Evolutionary conservation across 2,888 invertebrate species (phyloP), one percentile per base, ranked within the genome.

Genomic region (Pandemis heparana): DNA sequence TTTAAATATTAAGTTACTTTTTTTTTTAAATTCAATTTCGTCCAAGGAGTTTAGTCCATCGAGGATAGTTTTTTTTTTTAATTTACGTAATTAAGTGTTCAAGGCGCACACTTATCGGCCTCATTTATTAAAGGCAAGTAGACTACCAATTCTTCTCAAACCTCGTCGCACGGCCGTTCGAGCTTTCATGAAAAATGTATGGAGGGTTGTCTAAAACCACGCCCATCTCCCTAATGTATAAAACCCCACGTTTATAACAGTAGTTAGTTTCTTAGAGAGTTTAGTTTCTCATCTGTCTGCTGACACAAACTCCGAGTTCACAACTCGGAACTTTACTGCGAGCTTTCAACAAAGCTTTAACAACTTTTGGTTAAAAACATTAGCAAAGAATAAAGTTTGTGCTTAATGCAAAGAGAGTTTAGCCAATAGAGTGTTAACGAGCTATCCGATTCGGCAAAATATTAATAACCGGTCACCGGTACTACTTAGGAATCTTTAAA

Each of bases 221-320:
- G 9, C 53, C 8, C 8, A 10, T 16, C 18, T 18, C 8, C 16
- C 16, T 46, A 46, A 41, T 10, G n/a, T 51, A 8, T 16, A 16
- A n/a, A 16, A 51, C 51, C 51, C 51, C 16, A 51, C 51, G n/a
- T n/a, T 23, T 23, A 56, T 23, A 9, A 4, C 23, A 23, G 23
- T 23, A 56, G 56, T 23, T 56, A 16, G 18, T 53, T 53, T 16
- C 51, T 9, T 53, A 9, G 4, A 62, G 62, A 43, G 62, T 62
- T 62, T 62, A 32, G 32, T 48, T 48, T n/a, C 48, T n/a, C 16
- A 9, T 53, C 18, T 16, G 51, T 53, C 39, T 16, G 23, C 68
- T 63, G 56, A 68, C 68, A 68, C 67, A 68, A 67, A 53, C 72
- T 72, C 46, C 48, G 63, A 72, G 62, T 68, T 62, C 48, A 68